A percentile compares a stretch with the other conserved stretches of the same genome.
These are phyloP conservation scores for Fulica atra DNA, from an alignment of 2,113 vertebrate species.

Conservation along the genomic window DNA sequence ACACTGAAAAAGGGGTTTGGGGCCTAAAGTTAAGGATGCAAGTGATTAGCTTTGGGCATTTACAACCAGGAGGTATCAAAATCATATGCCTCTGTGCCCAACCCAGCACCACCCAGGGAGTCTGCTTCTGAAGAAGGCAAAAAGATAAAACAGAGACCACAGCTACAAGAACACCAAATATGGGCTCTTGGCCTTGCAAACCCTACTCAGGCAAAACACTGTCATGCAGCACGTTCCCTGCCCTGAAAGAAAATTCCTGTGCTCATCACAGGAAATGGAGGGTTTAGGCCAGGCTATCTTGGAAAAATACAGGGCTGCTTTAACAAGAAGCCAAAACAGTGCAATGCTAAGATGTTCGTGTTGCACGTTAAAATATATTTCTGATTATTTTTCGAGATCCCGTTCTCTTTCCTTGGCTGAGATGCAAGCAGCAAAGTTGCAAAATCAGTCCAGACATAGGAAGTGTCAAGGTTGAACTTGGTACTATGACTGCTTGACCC, in stretches of 20 bases:
- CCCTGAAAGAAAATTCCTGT: neutral
- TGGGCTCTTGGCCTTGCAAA: rapidly evolving
- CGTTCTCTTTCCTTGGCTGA: neutral
- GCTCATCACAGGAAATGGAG: neutral
- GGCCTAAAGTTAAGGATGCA: neutral
- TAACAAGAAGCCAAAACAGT: neutral
- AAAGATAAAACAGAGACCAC: neutral
- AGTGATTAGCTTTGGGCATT: neutral
- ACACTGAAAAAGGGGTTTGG: neutral
- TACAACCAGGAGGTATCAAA: neutral
- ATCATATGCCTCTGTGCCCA: neutral
- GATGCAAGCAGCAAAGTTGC: neutral
- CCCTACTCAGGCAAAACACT: neutral
- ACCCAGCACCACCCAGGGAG: neutral
- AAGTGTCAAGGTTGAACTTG: neutral
- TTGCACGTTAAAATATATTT: neutral
- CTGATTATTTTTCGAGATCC: neutral
- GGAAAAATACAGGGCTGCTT: neutral
- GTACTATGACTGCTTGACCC: neutral
- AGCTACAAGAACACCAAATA: neutral
- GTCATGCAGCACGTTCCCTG: neutral
- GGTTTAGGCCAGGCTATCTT: neutral
- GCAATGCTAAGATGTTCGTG: neutral
- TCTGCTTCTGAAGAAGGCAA: neutral
- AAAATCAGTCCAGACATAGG: neutral